Conservation (phyloP, 2,888 invertebrate species). For the Bursaphelenchus okinawaensis region DNA sequence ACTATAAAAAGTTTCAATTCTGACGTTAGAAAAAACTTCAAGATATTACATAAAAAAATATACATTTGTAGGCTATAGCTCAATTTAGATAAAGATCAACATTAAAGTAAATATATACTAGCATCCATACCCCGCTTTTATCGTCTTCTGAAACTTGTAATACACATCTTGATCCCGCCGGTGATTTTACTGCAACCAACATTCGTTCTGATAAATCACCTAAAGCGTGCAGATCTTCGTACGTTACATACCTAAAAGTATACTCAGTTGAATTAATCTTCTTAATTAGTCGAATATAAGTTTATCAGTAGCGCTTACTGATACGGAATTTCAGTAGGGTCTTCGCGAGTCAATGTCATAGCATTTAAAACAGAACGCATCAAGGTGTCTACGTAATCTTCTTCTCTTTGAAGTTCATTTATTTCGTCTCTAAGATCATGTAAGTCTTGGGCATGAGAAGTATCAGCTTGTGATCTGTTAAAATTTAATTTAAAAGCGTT, state of each 20-base stretch:
- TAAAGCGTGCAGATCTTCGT: constrained; percentile 35
- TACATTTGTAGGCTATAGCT: background rate
- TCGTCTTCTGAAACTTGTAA: constrained; percentile 35
- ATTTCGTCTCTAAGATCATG: constrained; percentile 29
- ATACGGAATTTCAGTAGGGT: constrained; percentile 47
- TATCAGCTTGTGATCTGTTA: constrained; percentile 9
- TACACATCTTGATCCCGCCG: constrained; percentile 27
- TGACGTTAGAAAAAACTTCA: too few relatives aligned
- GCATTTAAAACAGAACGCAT: constrained; percentile 29
- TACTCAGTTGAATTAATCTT: background rate
- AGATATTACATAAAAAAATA: constrained; percentile 8
- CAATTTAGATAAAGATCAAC: background rate
- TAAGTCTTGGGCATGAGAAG: constrained; percentile 17
- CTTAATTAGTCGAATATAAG: background rate
- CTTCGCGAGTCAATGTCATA: constrained; percentile 37
- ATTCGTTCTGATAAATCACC: constrained; percentile 30
- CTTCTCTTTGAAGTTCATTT: constrained; percentile 25
- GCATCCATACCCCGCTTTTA: constrained; percentile 28
- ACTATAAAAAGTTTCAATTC: too few relatives aligned
- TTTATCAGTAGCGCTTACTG: constrained; percentile 23
- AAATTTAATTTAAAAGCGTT: background rate
- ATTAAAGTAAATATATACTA: background rate
- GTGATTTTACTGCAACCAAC: constrained; percentile 43
- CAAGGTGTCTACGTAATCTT: constrained; percentile 36
- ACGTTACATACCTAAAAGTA: constrained; percentile 40